Base-by-base conservation (phyloP, 1,140 invertebrate genomes). In the Dendrolimus kikuchii region DNA sequence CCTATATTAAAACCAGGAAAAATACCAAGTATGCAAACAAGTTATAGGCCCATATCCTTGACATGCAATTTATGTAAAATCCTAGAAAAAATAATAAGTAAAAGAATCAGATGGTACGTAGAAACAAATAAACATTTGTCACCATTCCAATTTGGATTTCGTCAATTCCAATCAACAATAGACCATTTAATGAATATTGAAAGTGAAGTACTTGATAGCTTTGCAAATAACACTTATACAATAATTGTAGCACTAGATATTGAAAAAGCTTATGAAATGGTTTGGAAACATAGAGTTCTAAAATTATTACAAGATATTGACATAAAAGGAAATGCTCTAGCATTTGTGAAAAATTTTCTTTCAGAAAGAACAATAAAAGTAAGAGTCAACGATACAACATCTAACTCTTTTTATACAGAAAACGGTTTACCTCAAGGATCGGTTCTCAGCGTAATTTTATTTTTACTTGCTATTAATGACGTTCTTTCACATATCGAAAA, bases 191-290 rank as follows among this genome's bases (percentile, higher is more conserved):
- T 60, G 43, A 54, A 57, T 49, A 53, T 59, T 45, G 54, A 64
- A 56, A 60, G 40, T 57, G 61, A 59, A 54, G 23, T 64, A 37
- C 43, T 58, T 7, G 51, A 55, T 42, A 36, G 39, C 36, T 56
- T 61, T 59, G 59, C 59, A 42, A 62, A 61, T 54, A 41, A 57
- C 41, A 51, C 58, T 51, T 49, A 51, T 38, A 8, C 50, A 38
- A 46, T 65, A 10, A 6, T 53, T 5, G 53, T 65, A 10, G 54
- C 51, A 5, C 38, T 66, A 49, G 63, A 66, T 59, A 51, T 62
- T 6, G 59, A 62, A 55, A 66, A 62, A 45, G 60, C 63, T 2
- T 66, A 66, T 47, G 60, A 66, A 57, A 66, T 66, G 63, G 53
- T 62, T 7, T 66, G 63, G 63, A 54, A 59, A 39, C 51, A 57